phyloP scores from a whole-genome alignment of 2,113 vertebrate species.

The Regulus satrapa region DNA sequence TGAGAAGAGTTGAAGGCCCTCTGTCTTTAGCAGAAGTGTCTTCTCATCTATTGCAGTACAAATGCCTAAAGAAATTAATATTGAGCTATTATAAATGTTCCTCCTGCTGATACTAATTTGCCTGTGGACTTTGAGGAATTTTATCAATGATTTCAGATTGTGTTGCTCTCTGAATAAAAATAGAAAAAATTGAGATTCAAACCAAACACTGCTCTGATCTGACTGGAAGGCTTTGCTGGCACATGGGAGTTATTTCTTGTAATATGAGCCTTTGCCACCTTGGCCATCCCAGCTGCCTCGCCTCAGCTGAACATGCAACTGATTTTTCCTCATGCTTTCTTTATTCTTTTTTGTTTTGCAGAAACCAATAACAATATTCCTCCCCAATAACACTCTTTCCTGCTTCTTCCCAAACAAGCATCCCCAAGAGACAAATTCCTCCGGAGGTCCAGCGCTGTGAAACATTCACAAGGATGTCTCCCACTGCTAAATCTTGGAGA shows the following conservation, averaged over 20 bases:
- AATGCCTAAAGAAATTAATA: not conserved
- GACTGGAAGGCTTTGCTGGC: not conserved
- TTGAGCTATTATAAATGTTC: not conserved
- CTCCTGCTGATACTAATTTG: not conserved
- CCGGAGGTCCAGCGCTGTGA: not conserved
- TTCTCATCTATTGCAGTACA: not conserved
- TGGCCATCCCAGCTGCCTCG: not conserved
- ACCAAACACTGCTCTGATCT: not conserved
- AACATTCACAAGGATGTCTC: conserved; percentile 48
- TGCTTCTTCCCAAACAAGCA: not conserved
- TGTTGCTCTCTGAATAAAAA: not conserved
- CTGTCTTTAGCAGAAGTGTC: not conserved
- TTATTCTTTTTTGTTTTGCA: not conserved
- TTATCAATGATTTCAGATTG: not conserved
- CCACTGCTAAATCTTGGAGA: conserved; percentile 20
- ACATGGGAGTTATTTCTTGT: not conserved
- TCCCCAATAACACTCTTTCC: not conserved
- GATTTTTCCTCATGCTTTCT: not conserved
- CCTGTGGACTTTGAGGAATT: not conserved
- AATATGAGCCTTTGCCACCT: not conserved
- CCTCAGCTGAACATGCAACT: not conserved
- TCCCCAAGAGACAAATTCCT: conserved; percentile 45
- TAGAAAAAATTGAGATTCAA: not conserved
- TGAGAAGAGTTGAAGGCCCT: not conserved
- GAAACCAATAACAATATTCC: not conserved